Conservation (phyloP, 2,797 vertebrate species). For the Tenualosa ilisha region DNA sequence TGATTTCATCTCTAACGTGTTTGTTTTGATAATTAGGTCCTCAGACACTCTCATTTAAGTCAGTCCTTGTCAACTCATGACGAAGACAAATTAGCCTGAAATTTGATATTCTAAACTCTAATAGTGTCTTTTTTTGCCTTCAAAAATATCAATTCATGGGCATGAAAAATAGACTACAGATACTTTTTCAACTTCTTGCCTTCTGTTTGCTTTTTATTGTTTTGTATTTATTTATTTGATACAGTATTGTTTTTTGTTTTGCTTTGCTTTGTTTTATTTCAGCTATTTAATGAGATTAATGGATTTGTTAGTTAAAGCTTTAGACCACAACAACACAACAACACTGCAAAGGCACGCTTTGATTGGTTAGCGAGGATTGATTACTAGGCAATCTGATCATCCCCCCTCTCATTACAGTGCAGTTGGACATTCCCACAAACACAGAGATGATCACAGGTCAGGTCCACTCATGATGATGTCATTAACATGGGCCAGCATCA, state of each 20-base stretch:
- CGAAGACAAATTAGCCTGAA: neutral
- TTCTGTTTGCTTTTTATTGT: neutral
- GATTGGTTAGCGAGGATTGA: neutral
- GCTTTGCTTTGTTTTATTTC: neutral
- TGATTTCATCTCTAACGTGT: conserved; percentile 24
- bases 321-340: neutral
- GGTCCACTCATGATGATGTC: conserved; percentile 54
- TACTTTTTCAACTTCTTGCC: neutral
- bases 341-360: neutral
- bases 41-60: neutral
- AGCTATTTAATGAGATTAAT: conserved; percentile 20
- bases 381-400: conserved; percentile 11
- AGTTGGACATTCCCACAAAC: neutral
- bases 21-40: neutral
- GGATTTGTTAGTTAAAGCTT: neutral
- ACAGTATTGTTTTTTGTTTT: neutral
- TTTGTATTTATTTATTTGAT: conserved; percentile 12
- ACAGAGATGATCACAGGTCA: conserved; percentile 5
- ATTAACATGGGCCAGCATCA: conserved; percentile 60
- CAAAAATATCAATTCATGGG: neutral
- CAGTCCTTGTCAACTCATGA: neutral
- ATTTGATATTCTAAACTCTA: neutral
- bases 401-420: neutral
- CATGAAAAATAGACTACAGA: neutral
- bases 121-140: conserved; percentile 1